Conservation (phyloP, 1,140 invertebrate species). For the Nephila pilipes region DNA sequence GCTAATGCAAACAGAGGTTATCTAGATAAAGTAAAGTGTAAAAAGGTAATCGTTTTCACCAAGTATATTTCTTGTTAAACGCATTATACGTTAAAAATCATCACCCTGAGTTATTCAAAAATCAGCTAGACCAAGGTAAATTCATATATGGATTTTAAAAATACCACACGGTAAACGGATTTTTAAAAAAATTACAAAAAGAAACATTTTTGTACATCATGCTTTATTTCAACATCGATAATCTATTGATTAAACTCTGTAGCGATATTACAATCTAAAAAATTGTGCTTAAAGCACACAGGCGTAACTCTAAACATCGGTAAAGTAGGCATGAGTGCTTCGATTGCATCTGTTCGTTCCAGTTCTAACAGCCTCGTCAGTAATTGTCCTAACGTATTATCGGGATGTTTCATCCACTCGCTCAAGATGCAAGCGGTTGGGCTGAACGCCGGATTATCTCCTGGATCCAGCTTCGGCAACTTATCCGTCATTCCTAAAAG, state of each 20-base stretch:
- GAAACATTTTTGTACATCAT: neutral
- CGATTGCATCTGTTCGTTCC: constrained; percentile 83
- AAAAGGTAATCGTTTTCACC: too few relatives aligned
- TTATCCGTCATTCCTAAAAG: constrained; percentile 85
- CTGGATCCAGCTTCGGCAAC: constrained; percentile 83
- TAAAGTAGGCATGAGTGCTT: constrained; percentile 82
- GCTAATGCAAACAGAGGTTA: too few relatives aligned
- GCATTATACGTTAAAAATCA: too few relatives aligned
- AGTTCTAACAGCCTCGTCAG: constrained; percentile 83
- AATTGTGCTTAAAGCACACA: constrained; percentile 14
- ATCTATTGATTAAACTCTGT: neutral
- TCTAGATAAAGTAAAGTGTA: too few relatives aligned
- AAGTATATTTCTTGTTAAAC: too few relatives aligned
- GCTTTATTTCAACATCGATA: neutral
- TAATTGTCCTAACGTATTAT: constrained; percentile 82
- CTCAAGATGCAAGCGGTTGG: constrained; percentile 83
- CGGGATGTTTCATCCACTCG: constrained; percentile 82
- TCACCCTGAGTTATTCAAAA: too few relatives aligned
- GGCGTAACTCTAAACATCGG: constrained; percentile 81
- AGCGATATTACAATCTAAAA: neutral
- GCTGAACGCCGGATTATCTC: constrained; percentile 80
- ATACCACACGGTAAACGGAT: too few relatives aligned
- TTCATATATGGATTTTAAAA: too few relatives aligned
- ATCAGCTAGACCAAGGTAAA: too few relatives aligned
- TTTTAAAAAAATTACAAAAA: too few relatives aligned